phyloP scores from a whole-genome alignment of 2,113 vertebrate genomes.

The Tachysurus fulvidraco region DNA sequence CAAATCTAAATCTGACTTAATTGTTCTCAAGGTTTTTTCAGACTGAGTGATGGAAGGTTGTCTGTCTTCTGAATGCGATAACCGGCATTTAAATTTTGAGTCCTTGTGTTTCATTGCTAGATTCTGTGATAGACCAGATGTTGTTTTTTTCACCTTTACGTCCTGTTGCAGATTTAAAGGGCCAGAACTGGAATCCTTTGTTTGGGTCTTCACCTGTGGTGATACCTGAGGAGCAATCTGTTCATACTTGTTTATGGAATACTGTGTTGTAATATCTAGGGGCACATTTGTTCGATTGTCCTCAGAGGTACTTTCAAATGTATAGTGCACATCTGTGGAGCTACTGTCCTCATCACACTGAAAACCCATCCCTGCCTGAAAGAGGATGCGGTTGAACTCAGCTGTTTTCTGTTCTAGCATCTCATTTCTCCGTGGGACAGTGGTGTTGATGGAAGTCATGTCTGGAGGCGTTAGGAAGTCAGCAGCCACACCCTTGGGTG shows the following conservation, averaged over 20 bases:
- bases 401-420: conserved; percentile 87
- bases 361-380: conserved; percentile 82
- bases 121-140: conserved; percentile 17
- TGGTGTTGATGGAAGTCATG: conserved; percentile 52
- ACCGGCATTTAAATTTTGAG: conserved; percentile 39
- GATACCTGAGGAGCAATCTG: conserved; percentile 13
- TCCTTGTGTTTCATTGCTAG: conserved; percentile 4
- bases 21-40: conserved; percentile 44
- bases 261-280: conserved; percentile 20
- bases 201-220: conserved; percentile 24
- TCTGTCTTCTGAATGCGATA: conserved; percentile 53
- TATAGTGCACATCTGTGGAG: conserved; percentile 14
- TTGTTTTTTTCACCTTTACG: conserved; percentile 50
- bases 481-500: conserved; percentile 39
- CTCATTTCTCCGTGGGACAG: conserved; percentile 75
- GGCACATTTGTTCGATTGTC: conserved; percentile 12
- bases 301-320: conserved; percentile 7
- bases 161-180: conserved; percentile 52
- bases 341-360: conserved; percentile 55
- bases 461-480: conserved; percentile 58
- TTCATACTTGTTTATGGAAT: conserved; percentile 9
- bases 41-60: conserved; percentile 52
- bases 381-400: conserved; percentile 91
- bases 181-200: conserved; percentile 41
- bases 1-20: conserved; percentile 19